A percentile compares a stretch with the other conserved stretches of the same genome.
Evolutionary conservation across 2,113 vertebrate species (phyloP).

Genomic region (Rhynchopsitta pachyrhyncha): DNA sequence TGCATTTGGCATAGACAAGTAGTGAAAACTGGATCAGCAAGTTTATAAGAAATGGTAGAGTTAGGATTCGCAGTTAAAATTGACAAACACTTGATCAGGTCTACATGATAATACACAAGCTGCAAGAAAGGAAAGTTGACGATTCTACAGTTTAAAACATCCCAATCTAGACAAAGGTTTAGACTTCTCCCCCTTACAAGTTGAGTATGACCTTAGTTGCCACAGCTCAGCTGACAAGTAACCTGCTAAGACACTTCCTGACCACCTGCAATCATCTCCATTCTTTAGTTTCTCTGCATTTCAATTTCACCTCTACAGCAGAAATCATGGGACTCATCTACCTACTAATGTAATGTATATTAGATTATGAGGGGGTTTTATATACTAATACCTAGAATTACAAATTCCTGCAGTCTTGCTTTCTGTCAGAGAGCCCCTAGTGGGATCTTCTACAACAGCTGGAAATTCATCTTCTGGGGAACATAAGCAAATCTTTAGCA

Average conservation of each 20-base stretch:
- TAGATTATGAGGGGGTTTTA: neutral
- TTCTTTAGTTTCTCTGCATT: neutral
- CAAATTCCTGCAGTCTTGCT: rapidly evolving
- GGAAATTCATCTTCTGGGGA: neutral
- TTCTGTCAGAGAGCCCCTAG: neutral
- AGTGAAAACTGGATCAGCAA: neutral
- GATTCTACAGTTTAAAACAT: neutral
- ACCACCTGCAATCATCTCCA: neutral
- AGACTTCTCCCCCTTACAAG: neutral
- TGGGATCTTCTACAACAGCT: neutral
- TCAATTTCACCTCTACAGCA: neutral
- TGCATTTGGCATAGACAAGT: neutral
- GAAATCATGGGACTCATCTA: neutral
- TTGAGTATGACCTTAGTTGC: neutral
- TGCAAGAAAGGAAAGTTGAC: rapidly evolving
- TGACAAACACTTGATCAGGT: neutral
- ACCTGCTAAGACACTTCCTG: neutral
- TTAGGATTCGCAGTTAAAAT: neutral
- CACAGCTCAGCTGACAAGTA: neutral
- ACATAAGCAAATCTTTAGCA: neutral
- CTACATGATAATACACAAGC: rapidly evolving
- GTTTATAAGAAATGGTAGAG: neutral
- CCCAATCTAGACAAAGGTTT: neutral
- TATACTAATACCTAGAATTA: neutral
- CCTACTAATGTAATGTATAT: too few relatives aligned